A percentile compares a stretch with the other conserved stretches of the same genome.
Evolutionary conservation across 2,797 vertebrate genomes (phyloP).

Genomic region (Mormyrus hasselquistii): DNA sequence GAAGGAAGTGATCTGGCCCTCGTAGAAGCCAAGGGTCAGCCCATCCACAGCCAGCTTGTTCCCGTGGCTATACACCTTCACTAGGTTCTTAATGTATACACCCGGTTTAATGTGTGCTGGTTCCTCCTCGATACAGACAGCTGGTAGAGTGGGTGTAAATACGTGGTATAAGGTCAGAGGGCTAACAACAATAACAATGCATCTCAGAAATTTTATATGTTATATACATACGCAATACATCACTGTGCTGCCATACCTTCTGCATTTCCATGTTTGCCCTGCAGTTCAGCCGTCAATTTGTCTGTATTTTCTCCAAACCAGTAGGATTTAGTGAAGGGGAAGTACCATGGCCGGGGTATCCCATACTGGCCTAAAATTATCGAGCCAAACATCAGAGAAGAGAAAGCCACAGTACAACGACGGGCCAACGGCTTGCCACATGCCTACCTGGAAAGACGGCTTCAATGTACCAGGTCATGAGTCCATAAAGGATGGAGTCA

Average conservation of each 20-base stretch:
- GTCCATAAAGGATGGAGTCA: constrained; percentile 78
- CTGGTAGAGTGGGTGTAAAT: constrained; percentile 40
- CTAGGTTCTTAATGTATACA: constrained; percentile 90
- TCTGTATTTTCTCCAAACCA: constrained; percentile 84
- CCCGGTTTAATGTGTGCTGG: constrained; percentile 83
- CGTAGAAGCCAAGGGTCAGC: constrained; percentile 87
- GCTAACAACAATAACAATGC: not conserved
- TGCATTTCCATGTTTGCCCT: constrained; percentile 66
- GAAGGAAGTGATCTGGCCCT: constrained; percentile 96
- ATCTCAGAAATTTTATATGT: not conserved
- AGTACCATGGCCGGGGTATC: constrained; percentile 93
- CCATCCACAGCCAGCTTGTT: constrained; percentile 93
- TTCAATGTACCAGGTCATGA: constrained; percentile 98
- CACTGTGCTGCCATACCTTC: constrained; percentile 63
- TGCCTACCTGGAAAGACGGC: constrained; percentile 87
- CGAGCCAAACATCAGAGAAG: not conserved
- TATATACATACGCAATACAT: not conserved
- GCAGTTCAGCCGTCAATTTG: constrained; percentile 50
- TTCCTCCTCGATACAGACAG: constrained; percentile 85
- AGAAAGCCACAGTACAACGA: not conserved
- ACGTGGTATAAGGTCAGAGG: not conserved
- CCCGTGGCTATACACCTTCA: constrained; percentile 91
- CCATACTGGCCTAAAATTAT: constrained; percentile 80
- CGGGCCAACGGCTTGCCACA: not conserved
- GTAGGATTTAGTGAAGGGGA: constrained; percentile 86